Evolutionary conservation across 2,888 invertebrate genomes (phyloP).

Genomic region (Agrenia bidenticulata): DNA sequence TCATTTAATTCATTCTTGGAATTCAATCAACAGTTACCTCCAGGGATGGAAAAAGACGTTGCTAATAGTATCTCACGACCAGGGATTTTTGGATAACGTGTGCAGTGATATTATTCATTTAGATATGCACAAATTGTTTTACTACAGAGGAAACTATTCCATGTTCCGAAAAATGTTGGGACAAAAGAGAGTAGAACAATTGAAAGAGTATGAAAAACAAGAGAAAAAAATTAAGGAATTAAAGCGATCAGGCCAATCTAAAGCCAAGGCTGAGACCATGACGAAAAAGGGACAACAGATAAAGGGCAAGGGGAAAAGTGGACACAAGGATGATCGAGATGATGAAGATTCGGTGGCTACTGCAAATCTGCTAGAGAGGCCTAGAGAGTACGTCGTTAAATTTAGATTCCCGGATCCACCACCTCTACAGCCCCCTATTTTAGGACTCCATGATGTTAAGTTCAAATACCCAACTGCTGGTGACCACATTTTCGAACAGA

Average conservation of each 20-base stretch:
- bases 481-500: constrained; percentile 66
- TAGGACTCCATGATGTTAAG: constrained; percentile 79
- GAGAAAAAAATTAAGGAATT: constrained; percentile 92
- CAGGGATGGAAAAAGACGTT: constrained; percentile 99
- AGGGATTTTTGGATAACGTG: constrained; percentile 98
- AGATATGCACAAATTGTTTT: constrained; percentile 88
- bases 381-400: constrained; percentile 95
- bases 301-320: constrained; percentile 55
- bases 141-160: constrained; percentile 96
- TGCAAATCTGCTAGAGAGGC: constrained; percentile 79
- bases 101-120: constrained; percentile 98
- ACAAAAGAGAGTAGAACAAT: constrained; percentile 91
- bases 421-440: constrained; percentile 92
- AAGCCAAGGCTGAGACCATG: constrained; percentile 74
- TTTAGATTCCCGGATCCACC: constrained; percentile 97
- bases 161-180: constrained; percentile 99
- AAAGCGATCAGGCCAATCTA: constrained; percentile 92
- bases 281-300: constrained; percentile 54
- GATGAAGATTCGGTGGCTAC: constrained; percentile 55
- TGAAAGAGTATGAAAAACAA: constrained; percentile 97
- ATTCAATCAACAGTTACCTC: constrained; percentile 69
- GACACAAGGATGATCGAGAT: constrained; percentile 44
- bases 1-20: neutral
- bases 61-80: constrained; percentile 98
- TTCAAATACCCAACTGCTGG: constrained; percentile 52